Base-by-base conservation (phyloP, 2,113 vertebrate genomes). In the Odobenus rosmarus region DNA sequence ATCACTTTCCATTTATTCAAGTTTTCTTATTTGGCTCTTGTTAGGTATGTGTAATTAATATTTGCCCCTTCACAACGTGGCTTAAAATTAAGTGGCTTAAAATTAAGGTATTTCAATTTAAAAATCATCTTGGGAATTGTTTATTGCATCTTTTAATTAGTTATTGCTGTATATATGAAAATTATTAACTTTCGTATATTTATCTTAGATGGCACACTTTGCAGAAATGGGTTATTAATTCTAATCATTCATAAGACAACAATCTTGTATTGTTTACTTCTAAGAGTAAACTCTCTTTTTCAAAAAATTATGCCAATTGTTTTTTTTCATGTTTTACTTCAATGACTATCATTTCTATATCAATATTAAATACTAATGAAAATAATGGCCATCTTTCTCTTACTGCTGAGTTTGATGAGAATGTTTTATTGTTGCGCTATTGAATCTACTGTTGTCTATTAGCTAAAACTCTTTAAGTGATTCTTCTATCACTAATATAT, bases 311-410 rank as follows among this genome's bases (percentile, higher is more conserved):
- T 49, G 39, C 7, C 3, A 39, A 51, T 67, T 28, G 61, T 82
- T 81, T 85, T 72, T 90, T 87, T 84, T 62, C 11, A 88, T 84
- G 2, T 64, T 96, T 84, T 92, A 91, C 42, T 89, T 88, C 28
- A 46, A 39, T 36, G 18, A n/a, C 23, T 62, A 71, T 36, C 10
- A 24, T 84, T 92, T 67, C 18, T 76, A 8, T 14, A 36, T 33
- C 11, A 91, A 46, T 64, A 64, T 3, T 51, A 91, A 95, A 57
- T 33, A 53, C 53, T 85, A 76, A n/a, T 74, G 3, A 77, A 31
- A 71, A 69, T 76, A 39, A 61, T 36, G 33, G 8, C 1, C 26
- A 93, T 79, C 10, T 89, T 88, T 57, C 5, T 77, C 16, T 88
- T 74, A 67, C 39, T 87, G 31, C 23, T 90, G 14, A 11, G 11